Conservation (phyloP, 1,140 invertebrate species). For the Arion vulgaris region DNA sequence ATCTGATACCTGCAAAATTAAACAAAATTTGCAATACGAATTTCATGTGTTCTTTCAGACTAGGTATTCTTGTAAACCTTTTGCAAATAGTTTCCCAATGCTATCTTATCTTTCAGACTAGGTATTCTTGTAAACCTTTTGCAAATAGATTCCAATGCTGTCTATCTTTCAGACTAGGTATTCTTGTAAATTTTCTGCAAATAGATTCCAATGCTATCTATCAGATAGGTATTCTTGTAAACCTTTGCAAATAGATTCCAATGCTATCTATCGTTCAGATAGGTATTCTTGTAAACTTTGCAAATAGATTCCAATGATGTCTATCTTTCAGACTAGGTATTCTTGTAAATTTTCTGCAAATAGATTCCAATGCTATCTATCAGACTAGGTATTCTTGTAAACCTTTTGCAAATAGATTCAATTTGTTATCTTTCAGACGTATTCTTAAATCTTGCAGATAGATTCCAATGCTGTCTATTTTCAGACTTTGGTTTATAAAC, state of each 20-base stretch:
- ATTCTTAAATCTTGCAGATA: conserved; percentile 15
- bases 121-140: neutral
- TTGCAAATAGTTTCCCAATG: no score
- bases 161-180: no score
- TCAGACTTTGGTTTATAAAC: no score
- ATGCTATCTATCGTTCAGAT: no score
- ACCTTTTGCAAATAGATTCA: conserved; percentile 11
- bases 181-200: conserved; percentile 17
- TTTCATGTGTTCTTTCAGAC: neutral
- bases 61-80: neutral
- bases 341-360: neutral
- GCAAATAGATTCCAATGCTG: no score
- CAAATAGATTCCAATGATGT: no score
- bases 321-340: no score
- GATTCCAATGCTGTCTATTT: no score
- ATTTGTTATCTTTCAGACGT: no score
- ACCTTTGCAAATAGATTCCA: no score
- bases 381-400: neutral
- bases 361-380: neutral
- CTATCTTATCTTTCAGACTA: no score
- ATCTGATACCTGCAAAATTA: conserved; percentile 11
- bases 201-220: no score
- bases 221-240: neutral
- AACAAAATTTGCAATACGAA: neutral
- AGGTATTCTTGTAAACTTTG: neutral